These are phyloP conservation scores for Drosophila affinis DNA, from an alignment of 2,888 invertebrate genomes.

Conservation along the genomic window DNA sequence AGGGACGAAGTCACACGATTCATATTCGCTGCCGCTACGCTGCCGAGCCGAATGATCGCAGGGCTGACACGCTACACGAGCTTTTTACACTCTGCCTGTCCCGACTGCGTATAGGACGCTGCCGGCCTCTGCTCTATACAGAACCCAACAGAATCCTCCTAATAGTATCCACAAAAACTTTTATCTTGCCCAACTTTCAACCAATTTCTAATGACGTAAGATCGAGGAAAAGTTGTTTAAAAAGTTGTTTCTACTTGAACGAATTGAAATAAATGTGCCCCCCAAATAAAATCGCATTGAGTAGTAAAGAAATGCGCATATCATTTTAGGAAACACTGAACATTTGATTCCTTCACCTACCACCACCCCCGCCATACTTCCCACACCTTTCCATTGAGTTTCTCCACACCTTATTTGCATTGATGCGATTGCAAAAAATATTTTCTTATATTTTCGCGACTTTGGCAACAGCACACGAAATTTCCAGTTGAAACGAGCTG, in stretches of 20 bases:
- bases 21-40: too few relatives aligned
- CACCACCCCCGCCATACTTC: neutral
- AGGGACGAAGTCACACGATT: too few relatives aligned
- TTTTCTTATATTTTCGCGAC: slow-evolving; percentile 19
- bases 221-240: slow-evolving; percentile 5
- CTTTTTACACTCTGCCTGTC: too few relatives aligned
- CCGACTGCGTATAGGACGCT: too few relatives aligned
- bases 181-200: neutral
- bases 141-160: too few relatives aligned
- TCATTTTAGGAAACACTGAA: slow-evolving; percentile 55
- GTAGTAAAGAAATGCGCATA: slow-evolving; percentile 60
- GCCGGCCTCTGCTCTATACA: too few relatives aligned
- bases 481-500: slow-evolving; percentile 72
- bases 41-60: too few relatives aligned
- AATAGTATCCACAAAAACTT: neutral
- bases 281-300: slow-evolving; percentile 36
- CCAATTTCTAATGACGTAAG: slow-evolving; percentile 28
- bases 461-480: slow-evolving; percentile 47
- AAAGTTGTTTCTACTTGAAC: slow-evolving; percentile 33
- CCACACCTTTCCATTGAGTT: slow-evolving; percentile 10
- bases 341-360: slow-evolving; percentile 43
- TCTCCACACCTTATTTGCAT: slow-evolving; percentile 69
- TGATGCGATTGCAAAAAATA: slow-evolving; percentile 65
- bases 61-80: too few relatives aligned
- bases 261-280: slow-evolving; percentile 39